phyloP scores from a whole-genome alignment of 2,797 vertebrate species.

The Phalloptychus januarius region DNA sequence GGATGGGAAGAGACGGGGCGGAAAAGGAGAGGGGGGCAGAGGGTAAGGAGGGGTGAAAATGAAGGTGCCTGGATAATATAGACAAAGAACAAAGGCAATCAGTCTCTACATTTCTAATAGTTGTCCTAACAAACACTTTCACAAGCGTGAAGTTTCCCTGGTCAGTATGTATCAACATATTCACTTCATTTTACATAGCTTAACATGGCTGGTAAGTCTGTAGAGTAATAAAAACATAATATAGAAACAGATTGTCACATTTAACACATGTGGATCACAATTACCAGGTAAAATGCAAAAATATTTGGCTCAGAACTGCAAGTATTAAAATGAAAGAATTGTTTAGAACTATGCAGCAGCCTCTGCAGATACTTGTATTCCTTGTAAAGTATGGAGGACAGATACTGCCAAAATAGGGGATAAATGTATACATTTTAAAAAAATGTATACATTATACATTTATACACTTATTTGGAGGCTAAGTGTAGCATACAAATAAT shows the following conservation, averaged over 20 bases:
- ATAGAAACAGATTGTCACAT: neutral
- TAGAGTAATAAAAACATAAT: neutral
- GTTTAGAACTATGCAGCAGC: neutral
- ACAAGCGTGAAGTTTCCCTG: neutral
- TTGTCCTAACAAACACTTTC: neutral
- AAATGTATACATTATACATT: no score
- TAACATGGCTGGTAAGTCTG: neutral
- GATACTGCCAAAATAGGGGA: neutral
- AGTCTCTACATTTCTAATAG: neutral
- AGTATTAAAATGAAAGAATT: neutral
- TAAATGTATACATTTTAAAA: neutral
- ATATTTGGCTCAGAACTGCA: neutral
- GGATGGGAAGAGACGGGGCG: conserved; percentile 43
- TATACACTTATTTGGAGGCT: no score
- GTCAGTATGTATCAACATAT: neutral
- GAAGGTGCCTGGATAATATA: conserved; percentile 24
- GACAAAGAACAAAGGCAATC: neutral
- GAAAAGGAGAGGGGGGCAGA: conserved; percentile 26
- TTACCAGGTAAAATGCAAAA: neutral
- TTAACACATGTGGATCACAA: neutral
- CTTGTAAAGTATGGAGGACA: neutral
- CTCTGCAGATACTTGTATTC: neutral
- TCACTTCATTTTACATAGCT: neutral
- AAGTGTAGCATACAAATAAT: no score
- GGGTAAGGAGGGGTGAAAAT: conserved; percentile 40